A percentile compares a stretch with the other conserved stretches of the same genome.
phyloP scores from a whole-genome alignment of 2,888 invertebrate species.

The Dryococelus australis region DNA sequence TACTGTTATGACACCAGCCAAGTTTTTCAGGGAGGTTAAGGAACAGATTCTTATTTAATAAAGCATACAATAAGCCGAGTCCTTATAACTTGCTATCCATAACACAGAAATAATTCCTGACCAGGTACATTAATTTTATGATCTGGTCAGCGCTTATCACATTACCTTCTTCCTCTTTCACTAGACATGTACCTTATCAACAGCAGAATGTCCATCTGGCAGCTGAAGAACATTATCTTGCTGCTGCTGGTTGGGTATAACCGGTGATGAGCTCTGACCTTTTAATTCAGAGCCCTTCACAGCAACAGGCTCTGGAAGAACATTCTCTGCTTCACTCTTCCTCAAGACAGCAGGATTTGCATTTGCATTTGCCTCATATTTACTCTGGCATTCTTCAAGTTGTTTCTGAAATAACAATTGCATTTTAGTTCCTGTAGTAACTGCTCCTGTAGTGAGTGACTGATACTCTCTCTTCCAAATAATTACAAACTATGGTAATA shows the following conservation, averaged over 20 bases:
- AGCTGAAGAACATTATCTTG: slow-evolving; percentile 16
- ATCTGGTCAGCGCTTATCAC: too few species aligned
- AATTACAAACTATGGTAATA: neutral
- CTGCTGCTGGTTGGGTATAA: neutral
- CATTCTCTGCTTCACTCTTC: slow-evolving; percentile 17
- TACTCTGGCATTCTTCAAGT: slow-evolving; percentile 21
- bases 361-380: slow-evolving; percentile 20
- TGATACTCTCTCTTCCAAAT: neutral
- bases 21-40: too few species aligned
- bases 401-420: neutral
- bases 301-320: neutral
- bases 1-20: too few species aligned
- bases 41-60: too few species aligned
- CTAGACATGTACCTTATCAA: neutral
- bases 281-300: neutral
- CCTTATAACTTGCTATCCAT: too few species aligned
- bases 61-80: too few species aligned
- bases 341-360: neutral
- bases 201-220: neutral
- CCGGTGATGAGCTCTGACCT: neutral
- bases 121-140: too few species aligned
- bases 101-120: too few species aligned
- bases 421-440: neutral
- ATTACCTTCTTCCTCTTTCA: too few species aligned
- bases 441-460: neutral